These are phyloP conservation scores for Athalia cordata DNA, from an alignment of 2,888 invertebrate genomes.

Conservation along the genomic window DNA sequence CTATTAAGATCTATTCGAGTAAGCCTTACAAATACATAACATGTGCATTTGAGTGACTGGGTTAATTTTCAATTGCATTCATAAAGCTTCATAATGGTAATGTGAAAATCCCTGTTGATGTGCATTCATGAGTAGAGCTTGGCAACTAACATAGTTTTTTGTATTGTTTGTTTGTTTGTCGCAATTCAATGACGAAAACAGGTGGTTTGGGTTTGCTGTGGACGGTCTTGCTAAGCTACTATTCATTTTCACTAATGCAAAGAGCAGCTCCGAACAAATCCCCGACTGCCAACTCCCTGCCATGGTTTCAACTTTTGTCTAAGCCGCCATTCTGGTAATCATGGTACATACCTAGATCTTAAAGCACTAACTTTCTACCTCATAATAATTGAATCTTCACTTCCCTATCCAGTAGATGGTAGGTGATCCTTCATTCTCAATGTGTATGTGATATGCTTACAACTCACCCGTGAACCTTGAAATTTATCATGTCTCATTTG, in stretches of 20 bases:
- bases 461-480: background rate
- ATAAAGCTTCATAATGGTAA: no score
- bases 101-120: no score
- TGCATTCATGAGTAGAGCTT: no score
- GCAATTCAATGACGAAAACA: slow-evolving; percentile 51
- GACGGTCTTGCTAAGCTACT: slow-evolving; percentile 77
- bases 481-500: slow-evolving; percentile 46
- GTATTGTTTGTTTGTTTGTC: background rate
- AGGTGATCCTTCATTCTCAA: background rate
- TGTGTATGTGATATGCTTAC: slow-evolving; percentile 48
- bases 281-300: slow-evolving; percentile 72
- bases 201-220: slow-evolving; percentile 77
- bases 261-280: slow-evolving; percentile 64
- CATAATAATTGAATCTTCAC: background rate
- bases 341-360: slow-evolving; percentile 49
- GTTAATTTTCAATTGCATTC: no score
- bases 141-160: background rate
- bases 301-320: slow-evolving; percentile 78
- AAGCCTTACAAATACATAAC: no score
- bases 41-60: no score
- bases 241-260: slow-evolving; percentile 70
- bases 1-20: no score
- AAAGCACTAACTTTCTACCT: background rate
- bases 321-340: slow-evolving; percentile 79
- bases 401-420: no score